Evolutionary conservation across 2,113 vertebrate species (phyloP).

Genomic region (Melanerpes aurifrons): DNA sequence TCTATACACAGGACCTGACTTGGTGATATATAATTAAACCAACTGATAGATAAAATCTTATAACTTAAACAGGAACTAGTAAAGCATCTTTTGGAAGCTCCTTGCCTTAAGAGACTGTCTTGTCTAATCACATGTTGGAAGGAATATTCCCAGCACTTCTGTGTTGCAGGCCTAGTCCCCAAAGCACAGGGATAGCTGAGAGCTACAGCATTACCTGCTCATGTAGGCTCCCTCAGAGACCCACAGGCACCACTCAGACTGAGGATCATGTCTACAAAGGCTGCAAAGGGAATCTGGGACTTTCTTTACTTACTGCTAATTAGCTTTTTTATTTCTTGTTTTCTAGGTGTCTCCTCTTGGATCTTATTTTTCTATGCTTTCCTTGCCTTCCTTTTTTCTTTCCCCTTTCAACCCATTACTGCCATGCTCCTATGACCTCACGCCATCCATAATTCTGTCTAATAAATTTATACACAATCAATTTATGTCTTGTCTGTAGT

Average conservation of each 20-base stretch:
- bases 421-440: not conserved
- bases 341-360: not conserved
- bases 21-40: not conserved
- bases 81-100: not conserved
- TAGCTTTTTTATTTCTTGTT: not conserved
- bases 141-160: not conserved
- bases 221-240: not conserved
- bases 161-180: not conserved
- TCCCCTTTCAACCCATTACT: not conserved
- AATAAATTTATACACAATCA: not conserved
- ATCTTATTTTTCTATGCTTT: not conserved
- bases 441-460: not conserved
- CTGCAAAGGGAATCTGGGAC: not conserved
- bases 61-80: not conserved
- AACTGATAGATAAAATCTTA: conserved; percentile 2
- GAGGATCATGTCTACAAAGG: not conserved
- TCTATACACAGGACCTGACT: not conserved
- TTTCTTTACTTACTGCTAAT: not conserved
- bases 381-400: not conserved
- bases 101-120: not conserved
- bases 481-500: not conserved
- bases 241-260: not conserved
- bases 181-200: not conserved
- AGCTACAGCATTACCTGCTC: not conserved
- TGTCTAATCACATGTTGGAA: not conserved